Evolutionary conservation across 2,113 vertebrate genomes (phyloP).

Genomic region (Psilopogon haemacephalus): DNA sequence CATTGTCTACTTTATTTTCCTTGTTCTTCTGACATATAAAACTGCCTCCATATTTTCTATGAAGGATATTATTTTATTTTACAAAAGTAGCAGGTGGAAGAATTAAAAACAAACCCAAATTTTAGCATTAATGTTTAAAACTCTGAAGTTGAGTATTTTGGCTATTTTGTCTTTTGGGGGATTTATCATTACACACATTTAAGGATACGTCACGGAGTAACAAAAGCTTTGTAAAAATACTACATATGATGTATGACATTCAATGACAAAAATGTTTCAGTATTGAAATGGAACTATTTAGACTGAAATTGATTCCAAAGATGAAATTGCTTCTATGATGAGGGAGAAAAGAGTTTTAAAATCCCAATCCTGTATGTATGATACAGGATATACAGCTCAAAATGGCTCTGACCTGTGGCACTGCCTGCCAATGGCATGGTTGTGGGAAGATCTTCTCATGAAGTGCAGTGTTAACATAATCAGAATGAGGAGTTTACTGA

Average conservation of each 20-base stretch:
- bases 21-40: not conserved
- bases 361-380: not conserved
- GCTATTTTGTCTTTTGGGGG: not conserved
- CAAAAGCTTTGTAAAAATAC: not conserved
- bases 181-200: not conserved
- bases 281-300: not conserved
- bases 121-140: not conserved
- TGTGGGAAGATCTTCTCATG: not conserved
- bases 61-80: not conserved
- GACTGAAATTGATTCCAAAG: not conserved
- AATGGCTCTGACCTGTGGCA: rapidly evolving
- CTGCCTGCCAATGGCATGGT: rapidly evolving
- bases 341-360: not conserved
- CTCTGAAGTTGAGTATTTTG: not conserved
- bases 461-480: not conserved
- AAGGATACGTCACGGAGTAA: not conserved
- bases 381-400: not conserved
- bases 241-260: not conserved
- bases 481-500: not conserved
- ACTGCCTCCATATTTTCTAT: not conserved
- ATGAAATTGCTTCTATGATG: not conserved
- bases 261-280: not conserved
- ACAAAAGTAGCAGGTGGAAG: not conserved
- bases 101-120: not conserved
- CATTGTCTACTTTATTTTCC: not conserved